Evolutionary conservation across 53 echinoderm and acorn worm genomes (phyloP).

Genomic region (Apostichopus leukothele): DNA sequence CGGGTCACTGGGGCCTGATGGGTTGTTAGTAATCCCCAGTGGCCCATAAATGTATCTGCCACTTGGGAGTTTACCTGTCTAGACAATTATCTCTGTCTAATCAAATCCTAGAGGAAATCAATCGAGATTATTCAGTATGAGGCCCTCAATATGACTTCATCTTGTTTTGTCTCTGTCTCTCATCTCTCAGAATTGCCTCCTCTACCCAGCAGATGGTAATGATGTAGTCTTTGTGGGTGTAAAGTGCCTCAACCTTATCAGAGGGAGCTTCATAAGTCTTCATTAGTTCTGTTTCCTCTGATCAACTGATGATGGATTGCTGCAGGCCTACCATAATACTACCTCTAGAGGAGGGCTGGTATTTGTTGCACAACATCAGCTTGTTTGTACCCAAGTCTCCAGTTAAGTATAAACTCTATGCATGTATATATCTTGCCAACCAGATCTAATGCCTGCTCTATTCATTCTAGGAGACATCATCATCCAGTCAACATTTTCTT

Average conservation of each 20-base stretch:
- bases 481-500: too few relatives aligned
- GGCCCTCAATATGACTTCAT: background rate
- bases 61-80: background rate
- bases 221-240: background rate
- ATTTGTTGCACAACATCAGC: too few relatives aligned
- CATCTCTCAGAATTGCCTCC: background rate
- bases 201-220: background rate
- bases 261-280: background rate
- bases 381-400: too few relatives aligned
- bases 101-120: background rate
- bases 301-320: background rate
- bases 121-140: background rate
- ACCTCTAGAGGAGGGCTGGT: too few relatives aligned
- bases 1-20: background rate
- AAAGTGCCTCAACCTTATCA: background rate
- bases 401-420: too few relatives aligned
- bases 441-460: too few relatives aligned
- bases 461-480: too few relatives aligned
- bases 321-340: too few relatives aligned
- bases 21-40: background rate
- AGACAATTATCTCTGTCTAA: background rate
- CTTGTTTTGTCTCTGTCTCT: background rate
- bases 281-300: background rate
- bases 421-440: too few relatives aligned
- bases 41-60: background rate